These are phyloP conservation scores for Chlorospingus semifuscus DNA, from an alignment of 2,797 vertebrate genomes.

Conservation along the genomic window DNA sequence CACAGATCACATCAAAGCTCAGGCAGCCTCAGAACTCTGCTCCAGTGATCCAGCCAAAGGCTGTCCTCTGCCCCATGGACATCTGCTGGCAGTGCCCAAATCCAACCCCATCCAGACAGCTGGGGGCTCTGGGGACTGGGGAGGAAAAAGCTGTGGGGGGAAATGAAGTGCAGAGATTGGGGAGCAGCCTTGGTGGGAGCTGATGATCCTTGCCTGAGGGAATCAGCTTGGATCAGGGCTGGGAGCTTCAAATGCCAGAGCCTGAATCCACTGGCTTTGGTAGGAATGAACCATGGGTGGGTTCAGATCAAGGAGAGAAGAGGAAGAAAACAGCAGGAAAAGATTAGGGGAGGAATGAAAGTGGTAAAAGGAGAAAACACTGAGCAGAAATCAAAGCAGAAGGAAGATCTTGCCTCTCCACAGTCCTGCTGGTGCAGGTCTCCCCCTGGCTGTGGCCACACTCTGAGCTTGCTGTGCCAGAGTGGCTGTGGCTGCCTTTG, in stretches of 20 bases:
- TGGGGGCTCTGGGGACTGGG: neutral
- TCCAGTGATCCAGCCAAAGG: neutral
- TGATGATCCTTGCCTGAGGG: neutral
- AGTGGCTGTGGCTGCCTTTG: fast-evolving
- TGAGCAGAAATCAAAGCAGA: neutral
- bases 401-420: neutral
- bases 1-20: neutral
- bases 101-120: neutral
- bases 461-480: neutral
- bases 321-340: neutral
- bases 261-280: neutral
- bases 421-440: neutral
- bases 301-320: neutral
- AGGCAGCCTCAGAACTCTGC: neutral
- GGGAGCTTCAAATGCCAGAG: neutral
- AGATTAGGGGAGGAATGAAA: neutral
- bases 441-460: neutral
- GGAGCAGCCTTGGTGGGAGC: fast-evolving
- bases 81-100: neutral
- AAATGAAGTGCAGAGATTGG: neutral
- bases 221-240: neutral
- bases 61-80: neutral
- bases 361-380: neutral
- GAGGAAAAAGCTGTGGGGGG: neutral
- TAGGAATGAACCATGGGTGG: neutral